phyloP scores from a whole-genome alignment of 2,888 invertebrate species.

The Osmoderma eremita region DNA sequence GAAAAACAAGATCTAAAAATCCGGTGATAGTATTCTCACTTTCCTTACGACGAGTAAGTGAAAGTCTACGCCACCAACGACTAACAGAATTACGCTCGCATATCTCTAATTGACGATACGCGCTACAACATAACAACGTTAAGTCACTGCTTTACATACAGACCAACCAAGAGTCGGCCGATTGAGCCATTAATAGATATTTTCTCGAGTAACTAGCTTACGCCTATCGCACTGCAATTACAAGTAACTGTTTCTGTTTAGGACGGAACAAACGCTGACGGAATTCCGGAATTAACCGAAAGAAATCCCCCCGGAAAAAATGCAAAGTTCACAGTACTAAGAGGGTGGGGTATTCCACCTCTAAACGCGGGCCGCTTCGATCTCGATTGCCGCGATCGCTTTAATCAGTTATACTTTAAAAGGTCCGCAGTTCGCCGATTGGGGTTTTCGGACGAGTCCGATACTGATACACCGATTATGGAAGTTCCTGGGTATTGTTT shows the following conservation, averaged over 20 bases:
- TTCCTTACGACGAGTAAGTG: conserved; percentile 16
- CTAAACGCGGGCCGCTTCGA: background rate
- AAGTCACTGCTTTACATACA: conserved; percentile 5
- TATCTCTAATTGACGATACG: background rate
- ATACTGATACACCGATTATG: conserved; percentile 17
- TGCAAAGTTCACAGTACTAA: no score
- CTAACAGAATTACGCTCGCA: background rate
- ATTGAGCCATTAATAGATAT: no score
- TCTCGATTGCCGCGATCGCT: conserved; percentile 6
- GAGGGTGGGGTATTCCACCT: no score
- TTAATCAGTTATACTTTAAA: conserved; percentile 24
- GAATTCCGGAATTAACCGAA: conserved; percentile 28
- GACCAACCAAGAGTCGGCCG: no score
- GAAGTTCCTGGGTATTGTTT: conserved; percentile 18
- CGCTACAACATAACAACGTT: conserved; percentile 10
- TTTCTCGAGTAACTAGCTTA: background rate
- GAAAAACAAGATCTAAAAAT: conserved; percentile 20
- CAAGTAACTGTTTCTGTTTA: conserved; percentile 30
- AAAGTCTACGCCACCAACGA: conserved; percentile 11
- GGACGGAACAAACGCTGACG: background rate
- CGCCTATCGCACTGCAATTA: no score
- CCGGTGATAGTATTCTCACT: conserved; percentile 22
- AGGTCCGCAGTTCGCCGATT: background rate
- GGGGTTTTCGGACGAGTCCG: background rate
- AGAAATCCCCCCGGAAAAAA: background rate